Conservation (phyloP, 1,140 invertebrate genomes). For the Callitettix versicolor region DNA sequence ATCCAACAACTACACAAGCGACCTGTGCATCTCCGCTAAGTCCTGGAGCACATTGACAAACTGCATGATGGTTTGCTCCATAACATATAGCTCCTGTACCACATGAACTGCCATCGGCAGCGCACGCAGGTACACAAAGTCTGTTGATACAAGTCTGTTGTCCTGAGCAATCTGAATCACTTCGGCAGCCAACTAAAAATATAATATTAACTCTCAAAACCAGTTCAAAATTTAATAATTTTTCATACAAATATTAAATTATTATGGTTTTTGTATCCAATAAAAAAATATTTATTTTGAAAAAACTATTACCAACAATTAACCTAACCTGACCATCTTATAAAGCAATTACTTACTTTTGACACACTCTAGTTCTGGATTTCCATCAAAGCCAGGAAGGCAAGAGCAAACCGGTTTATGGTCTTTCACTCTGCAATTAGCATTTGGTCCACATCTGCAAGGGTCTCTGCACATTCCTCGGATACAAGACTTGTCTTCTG, state of each 20-base stretch:
- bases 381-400: conserved; percentile 65
- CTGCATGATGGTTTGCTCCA: conserved; percentile 62
- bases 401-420: conserved; percentile 80
- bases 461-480: conserved; percentile 68
- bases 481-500: conserved; percentile 61
- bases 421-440: conserved; percentile 66
- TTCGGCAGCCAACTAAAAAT: conserved; percentile 49
- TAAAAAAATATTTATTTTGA: background rate
- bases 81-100: conserved; percentile 62
- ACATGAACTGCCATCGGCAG: conserved; percentile 50
- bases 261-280: background rate
- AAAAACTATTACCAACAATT: background rate
- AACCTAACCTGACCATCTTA: background rate
- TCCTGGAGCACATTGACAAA: conserved; percentile 71
- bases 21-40: conserved; percentile 68
- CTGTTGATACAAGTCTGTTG: conserved; percentile 66
- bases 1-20: conserved; percentile 62
- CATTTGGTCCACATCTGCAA: conserved; percentile 68
- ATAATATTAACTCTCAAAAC: conserved; percentile 3
- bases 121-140: conserved; percentile 67
- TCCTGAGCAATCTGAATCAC: conserved; percentile 61
- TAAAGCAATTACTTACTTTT: conserved; percentile 35
- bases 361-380: conserved; percentile 62
- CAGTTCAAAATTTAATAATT: background rate
- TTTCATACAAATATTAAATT: background rate